These are phyloP conservation scores for Scarus forsteni DNA, from an alignment of 2,797 vertebrate genomes.

Conservation along the genomic window DNA sequence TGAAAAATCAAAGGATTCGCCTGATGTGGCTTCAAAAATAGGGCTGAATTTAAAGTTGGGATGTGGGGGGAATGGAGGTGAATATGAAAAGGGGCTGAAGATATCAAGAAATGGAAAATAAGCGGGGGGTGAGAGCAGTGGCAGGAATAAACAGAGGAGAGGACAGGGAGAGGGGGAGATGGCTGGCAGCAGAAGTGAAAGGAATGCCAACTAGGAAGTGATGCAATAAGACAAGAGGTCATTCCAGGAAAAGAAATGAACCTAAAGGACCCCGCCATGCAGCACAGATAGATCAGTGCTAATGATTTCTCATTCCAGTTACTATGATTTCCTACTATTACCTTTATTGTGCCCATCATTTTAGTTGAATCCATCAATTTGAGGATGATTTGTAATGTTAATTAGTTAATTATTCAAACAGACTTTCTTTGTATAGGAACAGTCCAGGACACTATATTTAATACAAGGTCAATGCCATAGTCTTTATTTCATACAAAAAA, in stretches of 20 bases:
- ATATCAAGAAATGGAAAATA: background rate
- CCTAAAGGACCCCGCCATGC: too few species aligned
- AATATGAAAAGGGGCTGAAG: constrained; percentile 8
- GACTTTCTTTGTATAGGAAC: too few species aligned
- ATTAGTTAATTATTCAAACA: too few species aligned
- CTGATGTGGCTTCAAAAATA: background rate
- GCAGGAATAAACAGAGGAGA: constrained; percentile 20
- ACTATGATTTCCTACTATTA: background rate
- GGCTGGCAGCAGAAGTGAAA: constrained; percentile 24
- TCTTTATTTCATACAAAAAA: too few species aligned
- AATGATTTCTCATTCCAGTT: too few species aligned
- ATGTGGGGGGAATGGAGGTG: background rate
- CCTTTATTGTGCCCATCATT: background rate
- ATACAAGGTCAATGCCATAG: too few species aligned
- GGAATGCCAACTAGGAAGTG: constrained; percentile 26
- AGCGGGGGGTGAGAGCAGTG: background rate
- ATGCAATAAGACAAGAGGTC: constrained; percentile 10
- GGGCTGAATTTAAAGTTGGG: background rate
- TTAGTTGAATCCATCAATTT: background rate
- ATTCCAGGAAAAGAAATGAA: background rate
- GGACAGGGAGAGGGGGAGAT: constrained; percentile 1
- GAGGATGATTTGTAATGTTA: too few species aligned
- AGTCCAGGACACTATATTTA: too few species aligned
- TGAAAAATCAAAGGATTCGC: background rate
- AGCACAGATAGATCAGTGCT: background rate